A percentile compares a stretch with the other conserved stretches of the same genome.
Evolutionary conservation across 1,140 invertebrate genomes (phyloP).

Genomic region (Goniozus legneri): DNA sequence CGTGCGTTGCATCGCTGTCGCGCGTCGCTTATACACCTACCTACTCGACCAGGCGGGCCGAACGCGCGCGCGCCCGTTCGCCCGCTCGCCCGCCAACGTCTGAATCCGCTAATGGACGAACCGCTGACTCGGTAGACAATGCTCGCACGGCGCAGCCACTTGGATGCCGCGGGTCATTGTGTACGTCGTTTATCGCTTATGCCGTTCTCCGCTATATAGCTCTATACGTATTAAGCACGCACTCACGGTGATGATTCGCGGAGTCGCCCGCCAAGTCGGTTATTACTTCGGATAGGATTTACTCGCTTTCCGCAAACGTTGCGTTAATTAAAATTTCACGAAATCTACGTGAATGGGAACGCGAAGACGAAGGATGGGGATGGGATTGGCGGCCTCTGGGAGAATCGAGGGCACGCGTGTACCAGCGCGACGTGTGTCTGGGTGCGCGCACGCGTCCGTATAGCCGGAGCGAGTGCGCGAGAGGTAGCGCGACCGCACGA

Average conservation of each 20-base stretch:
- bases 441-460: no score
- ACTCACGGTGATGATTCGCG: no score
- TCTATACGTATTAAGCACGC: no score
- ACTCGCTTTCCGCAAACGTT: no score
- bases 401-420: slow-evolving; percentile 19
- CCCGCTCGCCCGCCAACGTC: slow-evolving; percentile 13
- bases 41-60: not conserved
- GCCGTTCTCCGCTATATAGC: no score
- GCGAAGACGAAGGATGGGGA: slow-evolving; percentile 5
- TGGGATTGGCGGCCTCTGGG: slow-evolving; percentile 12
- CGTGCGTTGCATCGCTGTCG: slow-evolving; percentile 12
- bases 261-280: no score
- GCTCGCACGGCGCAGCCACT: slow-evolving; percentile 25
- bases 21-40: not conserved
- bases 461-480: slow-evolving; percentile 22
- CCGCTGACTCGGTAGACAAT: slow-evolving; percentile 16
- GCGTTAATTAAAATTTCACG: no score
- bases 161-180: slow-evolving; percentile 19
- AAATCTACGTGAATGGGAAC: slow-evolving; percentile 1
- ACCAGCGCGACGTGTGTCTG: no score
- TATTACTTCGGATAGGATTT: no score
- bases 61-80: slow-evolving; percentile 6
- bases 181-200: not conserved
- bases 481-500: slow-evolving; percentile 44
- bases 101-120: slow-evolving; percentile 29